Percentiles rank a stretch among this genome's conserved stretches.
Evolutionary conservation across 2,797 vertebrate species (phyloP).

Genomic region (Columba guinea): DNA sequence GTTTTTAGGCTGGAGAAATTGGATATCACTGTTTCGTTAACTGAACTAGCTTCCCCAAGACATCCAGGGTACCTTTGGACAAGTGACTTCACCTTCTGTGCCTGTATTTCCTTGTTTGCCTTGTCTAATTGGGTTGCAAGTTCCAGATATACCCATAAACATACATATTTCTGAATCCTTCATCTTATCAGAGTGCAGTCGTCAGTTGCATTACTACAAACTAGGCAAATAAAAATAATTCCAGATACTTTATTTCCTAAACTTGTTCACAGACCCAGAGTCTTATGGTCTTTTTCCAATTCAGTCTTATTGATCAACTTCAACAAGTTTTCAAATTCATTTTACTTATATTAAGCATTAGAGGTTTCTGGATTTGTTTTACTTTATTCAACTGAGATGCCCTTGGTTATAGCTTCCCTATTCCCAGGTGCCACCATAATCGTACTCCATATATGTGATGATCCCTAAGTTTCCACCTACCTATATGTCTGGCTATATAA

Average conservation of each 20-base stretch:
- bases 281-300: neutral
- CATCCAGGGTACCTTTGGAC: neutral
- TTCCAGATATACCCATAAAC: neutral
- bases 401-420: neutral
- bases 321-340: neutral
- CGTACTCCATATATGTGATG: neutral
- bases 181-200: neutral
- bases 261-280: neutral
- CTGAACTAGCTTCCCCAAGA: neutral
- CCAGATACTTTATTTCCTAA: neutral
- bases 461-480: neutral
- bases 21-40: neutral
- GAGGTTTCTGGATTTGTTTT: neutral
- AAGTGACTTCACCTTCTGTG: neutral
- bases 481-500: neutral
- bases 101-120: neutral
- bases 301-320: neutral
- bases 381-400: neutral
- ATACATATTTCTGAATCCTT: neutral
- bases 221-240: neutral
- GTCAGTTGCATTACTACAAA: neutral
- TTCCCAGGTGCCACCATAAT: neutral
- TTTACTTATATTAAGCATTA: neutral
- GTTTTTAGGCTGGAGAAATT: neutral
- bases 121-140: neutral